Evolutionary conservation across 2,113 vertebrate species (phyloP), one percentile per base, ranked within the genome.

Genomic region (Anolis carolinensis): DNA sequence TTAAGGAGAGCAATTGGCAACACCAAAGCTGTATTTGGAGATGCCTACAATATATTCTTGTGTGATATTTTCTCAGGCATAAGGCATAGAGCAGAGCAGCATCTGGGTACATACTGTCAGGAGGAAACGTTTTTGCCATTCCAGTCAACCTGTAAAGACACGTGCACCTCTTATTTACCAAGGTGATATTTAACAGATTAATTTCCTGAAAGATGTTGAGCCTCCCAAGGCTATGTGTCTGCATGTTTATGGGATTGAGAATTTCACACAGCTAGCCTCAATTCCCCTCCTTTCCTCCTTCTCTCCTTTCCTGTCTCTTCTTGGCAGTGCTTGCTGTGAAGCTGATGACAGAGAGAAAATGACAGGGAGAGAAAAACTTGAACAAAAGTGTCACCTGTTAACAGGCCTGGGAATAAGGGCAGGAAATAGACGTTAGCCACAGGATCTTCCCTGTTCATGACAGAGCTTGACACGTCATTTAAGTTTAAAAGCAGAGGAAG

Each of bases 141-240:
- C 74, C 27, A 81, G 27, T 48, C 68, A 80, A 72, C 52, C 68
- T 86, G 68, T 63, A 86, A 80, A 80, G 77, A 80, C 70, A 80
- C 52, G 52, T 73, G 77, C 68, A 16, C 27, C 68, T 76, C 52
- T 20, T 73, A 23, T 25, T 80, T 79, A 44, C 50, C 52, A 59
- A 25, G 55, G 68, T 86, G 84, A 86, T 63, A 73, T 65, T 86
- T 80, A 86, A 86, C 50, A 34, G 55, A 86, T 86, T 80, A 30
- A 30, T 65, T 73, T 81, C 78, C 70, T 52, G 50, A 79, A 86
- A 44, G 85, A 50, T 20, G 77, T 63, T 86, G 50, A 71, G 25
- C 67, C 50, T 79, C 84, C 77, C 52, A 80, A 52, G 52, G 30
- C 78, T 48, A 59, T 32, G 50, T 32, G 36, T 81, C 77, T 74